These are phyloP conservation scores for Neofelis nebulosa DNA, from an alignment of 2,113 vertebrate genomes.

Conservation along the genomic window DNA sequence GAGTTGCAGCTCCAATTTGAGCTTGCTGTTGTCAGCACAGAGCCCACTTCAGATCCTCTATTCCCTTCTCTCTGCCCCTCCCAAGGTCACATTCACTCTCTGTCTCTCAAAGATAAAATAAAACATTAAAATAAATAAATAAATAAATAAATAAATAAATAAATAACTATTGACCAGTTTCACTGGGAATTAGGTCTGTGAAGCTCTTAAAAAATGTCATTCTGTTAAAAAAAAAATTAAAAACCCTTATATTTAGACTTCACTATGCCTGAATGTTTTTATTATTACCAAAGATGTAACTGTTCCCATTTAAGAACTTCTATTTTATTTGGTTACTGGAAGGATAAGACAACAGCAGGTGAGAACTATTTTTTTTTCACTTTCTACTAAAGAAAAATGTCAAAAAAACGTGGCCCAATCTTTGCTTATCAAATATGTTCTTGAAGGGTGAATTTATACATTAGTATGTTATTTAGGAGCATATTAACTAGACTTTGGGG, in stretches of 20 bases:
- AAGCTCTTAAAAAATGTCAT: not conserved
- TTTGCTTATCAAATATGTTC: not conserved
- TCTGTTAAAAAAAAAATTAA: not conserved
- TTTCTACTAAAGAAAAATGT: not conserved
- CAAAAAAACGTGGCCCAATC: not conserved
- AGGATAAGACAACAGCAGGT: not conserved
- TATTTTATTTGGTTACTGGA: not conserved
- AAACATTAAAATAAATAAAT: too few species aligned
- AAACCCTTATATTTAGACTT: not conserved
- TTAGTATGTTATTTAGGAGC: accelerated
- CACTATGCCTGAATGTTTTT: not conserved
- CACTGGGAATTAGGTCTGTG: not conserved
- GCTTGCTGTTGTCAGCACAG: too few species aligned
- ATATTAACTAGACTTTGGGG: not conserved
- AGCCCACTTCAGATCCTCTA: too few species aligned
- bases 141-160: too few species aligned
- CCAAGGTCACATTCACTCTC: too few species aligned
- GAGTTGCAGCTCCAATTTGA: too few species aligned
- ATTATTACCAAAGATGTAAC: not conserved
- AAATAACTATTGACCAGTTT: not conserved
- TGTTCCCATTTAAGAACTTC: not conserved
- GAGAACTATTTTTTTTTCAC: not conserved
- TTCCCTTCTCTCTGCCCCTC: too few species aligned
- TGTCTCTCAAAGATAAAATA: too few species aligned
- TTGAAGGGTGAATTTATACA: not conserved